phyloP scores from a whole-genome alignment of 2,888 invertebrate species.

The Theretra japonica region DNA sequence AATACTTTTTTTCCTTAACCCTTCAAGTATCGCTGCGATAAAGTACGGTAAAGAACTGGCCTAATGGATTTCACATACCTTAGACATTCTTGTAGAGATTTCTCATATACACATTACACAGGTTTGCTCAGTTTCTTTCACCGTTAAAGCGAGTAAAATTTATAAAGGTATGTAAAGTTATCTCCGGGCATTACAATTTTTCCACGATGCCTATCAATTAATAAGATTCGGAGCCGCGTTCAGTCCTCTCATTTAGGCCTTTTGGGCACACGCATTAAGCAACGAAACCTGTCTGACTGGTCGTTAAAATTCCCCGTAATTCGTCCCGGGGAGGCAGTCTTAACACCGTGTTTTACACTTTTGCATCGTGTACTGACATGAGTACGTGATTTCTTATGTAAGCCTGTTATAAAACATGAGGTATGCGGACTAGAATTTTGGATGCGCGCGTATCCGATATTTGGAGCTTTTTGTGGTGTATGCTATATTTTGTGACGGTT shows the following conservation, averaged over 20 bases:
- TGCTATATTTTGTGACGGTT: not conserved
- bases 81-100: too few relatives aligned
- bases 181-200: conserved; percentile 15
- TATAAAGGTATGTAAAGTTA: not conserved
- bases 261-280: conserved; percentile 52
- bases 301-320: conserved; percentile 74
- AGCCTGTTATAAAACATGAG: not conserved
- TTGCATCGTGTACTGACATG: conserved; percentile 41
- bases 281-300: conserved; percentile 63
- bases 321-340: conserved; percentile 45
- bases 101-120: too few relatives aligned
- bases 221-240: conserved; percentile 33
- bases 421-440: not conserved
- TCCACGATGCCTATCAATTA: conserved; percentile 34
- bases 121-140: too few relatives aligned
- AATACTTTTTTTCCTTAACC: not conserved
- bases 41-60: too few relatives aligned
- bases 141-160: too few relatives aligned
- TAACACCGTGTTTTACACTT: conserved; percentile 54
- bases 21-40: too few relatives aligned
- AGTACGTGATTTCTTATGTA: conserved; percentile 26
- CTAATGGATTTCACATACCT: too few relatives aligned
- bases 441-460: not conserved
- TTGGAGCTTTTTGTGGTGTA: not conserved
- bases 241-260: conserved; percentile 55